phyloP scores from a whole-genome alignment of 2,888 invertebrate species.

The Oscheius sp. region DNA sequence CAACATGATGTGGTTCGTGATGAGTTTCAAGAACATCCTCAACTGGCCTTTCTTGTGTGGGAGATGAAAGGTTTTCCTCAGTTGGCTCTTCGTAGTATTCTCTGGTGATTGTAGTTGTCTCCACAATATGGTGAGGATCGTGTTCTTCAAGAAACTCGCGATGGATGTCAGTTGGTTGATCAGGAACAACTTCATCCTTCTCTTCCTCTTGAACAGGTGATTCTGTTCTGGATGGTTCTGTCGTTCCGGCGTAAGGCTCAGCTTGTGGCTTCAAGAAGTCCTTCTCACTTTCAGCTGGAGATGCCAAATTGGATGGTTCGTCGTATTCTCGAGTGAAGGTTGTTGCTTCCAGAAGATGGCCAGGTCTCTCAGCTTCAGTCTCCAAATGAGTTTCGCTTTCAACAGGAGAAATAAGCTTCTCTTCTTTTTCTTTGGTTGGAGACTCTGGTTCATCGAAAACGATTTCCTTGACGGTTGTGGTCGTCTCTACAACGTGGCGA shows the following conservation, averaged over 20 bases:
- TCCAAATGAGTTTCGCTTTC: neutral
- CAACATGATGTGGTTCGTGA: neutral
- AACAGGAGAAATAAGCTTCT: neutral
- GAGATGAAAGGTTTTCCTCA: neutral
- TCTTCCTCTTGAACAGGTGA: slow-evolving; percentile 13
- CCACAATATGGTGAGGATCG: neutral
- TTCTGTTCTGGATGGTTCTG: slow-evolving; percentile 38
- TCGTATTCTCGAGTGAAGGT: neutral
- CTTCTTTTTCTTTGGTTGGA: neutral
- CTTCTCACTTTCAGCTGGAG: neutral
- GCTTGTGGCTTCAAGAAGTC: neutral
- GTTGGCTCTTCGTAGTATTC: neutral
- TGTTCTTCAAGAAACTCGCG: too few relatives aligned
- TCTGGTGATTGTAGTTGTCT: neutral
- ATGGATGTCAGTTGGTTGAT: too few relatives aligned
- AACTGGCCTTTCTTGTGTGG: neutral
- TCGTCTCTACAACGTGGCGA: neutral
- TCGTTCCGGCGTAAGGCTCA: slow-evolving; percentile 24
- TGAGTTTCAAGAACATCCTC: neutral
- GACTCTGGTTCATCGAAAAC: slow-evolving; percentile 3
- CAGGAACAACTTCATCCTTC: neutral
- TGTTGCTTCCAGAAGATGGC: neutral
- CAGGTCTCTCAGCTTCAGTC: neutral
- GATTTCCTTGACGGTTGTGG: slow-evolving; percentile 3
- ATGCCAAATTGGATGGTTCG: too few relatives aligned